Evolutionary conservation across 1,140 invertebrate species (phyloP).

Genomic region (Drosophila kohkoa): DNA sequence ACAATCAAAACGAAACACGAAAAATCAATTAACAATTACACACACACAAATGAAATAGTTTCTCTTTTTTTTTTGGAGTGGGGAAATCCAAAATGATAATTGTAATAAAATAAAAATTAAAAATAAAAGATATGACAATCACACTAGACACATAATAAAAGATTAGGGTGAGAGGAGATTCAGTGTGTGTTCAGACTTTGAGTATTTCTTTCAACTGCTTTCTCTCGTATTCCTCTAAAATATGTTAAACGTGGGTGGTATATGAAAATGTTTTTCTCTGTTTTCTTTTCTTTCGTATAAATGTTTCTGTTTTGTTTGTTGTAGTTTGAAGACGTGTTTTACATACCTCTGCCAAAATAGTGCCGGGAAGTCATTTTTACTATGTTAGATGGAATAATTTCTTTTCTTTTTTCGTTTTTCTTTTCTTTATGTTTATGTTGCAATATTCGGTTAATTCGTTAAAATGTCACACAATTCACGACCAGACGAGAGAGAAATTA

Average conservation of each 20-base stretch:
- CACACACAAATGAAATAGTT: slow-evolving; percentile 2
- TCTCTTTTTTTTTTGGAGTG: background rate
- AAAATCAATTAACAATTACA: slow-evolving; percentile 38
- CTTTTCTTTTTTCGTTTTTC: slow-evolving; percentile 35
- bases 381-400: slow-evolving; percentile 70
- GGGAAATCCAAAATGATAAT: slow-evolving; percentile 17
- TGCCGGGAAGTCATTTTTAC: slow-evolving; percentile 85
- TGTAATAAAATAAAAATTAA: slow-evolving; percentile 6
- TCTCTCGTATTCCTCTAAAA: slow-evolving; percentile 12
- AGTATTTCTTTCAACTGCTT: slow-evolving; percentile 25
- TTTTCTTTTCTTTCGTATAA: slow-evolving; percentile 12
- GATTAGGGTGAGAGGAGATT: slow-evolving; percentile 56
- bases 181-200: slow-evolving; percentile 33
- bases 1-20: slow-evolving; percentile 42
- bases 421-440: slow-evolving; percentile 22
- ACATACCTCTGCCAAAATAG: slow-evolving; percentile 85
- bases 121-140: background rate
- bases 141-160: slow-evolving; percentile 30
- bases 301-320: slow-evolving; percentile 21
- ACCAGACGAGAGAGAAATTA: background rate
- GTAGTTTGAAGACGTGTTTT: slow-evolving; percentile 72
- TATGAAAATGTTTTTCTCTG: slow-evolving; percentile 32
- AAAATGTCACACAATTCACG: slow-evolving; percentile 36
- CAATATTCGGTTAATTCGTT: slow-evolving; percentile 21
- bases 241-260: slow-evolving; percentile 9